These are phyloP conservation scores for Ctenoplectra terminalis DNA, from an alignment of 1,140 invertebrate species.

Conservation along the genomic window DNA sequence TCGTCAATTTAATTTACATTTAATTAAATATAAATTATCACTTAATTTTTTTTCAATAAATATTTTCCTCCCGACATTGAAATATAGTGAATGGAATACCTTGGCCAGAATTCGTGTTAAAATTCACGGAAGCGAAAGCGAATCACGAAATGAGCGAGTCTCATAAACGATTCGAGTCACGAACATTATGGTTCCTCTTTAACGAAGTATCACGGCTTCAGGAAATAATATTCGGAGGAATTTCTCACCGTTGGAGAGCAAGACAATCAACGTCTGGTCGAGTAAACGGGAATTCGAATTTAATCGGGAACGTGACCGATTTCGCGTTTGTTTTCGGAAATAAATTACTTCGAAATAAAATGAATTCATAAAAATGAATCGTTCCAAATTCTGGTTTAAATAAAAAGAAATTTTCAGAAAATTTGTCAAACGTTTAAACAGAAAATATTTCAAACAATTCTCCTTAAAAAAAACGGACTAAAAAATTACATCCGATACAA, in stretches of 20 bases:
- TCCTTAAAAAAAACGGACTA: rapidly evolving
- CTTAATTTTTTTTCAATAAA: no score
- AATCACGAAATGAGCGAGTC: background rate
- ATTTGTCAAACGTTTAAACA: no score
- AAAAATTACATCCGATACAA: no score
- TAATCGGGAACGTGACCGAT: background rate
- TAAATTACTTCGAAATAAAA: background rate
- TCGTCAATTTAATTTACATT: no score
- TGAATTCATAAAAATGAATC: no score
- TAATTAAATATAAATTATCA: no score
- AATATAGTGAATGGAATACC: background rate
- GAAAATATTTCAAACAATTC: no score
- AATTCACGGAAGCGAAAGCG: background rate
- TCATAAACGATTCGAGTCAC: background rate
- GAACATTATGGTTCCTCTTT: background rate
- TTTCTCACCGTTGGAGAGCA: background rate
- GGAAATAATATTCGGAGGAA: background rate
- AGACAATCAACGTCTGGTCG: background rate
- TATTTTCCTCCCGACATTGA: background rate
- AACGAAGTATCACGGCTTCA: background rate
- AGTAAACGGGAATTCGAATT: background rate
- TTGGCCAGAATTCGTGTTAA: background rate
- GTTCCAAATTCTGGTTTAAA: no score
- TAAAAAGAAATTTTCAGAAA: no score
- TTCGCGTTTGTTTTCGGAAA: background rate